Conservation (phyloP, 2,113 vertebrate genomes). For the Uropsilus gracilis region DNA sequence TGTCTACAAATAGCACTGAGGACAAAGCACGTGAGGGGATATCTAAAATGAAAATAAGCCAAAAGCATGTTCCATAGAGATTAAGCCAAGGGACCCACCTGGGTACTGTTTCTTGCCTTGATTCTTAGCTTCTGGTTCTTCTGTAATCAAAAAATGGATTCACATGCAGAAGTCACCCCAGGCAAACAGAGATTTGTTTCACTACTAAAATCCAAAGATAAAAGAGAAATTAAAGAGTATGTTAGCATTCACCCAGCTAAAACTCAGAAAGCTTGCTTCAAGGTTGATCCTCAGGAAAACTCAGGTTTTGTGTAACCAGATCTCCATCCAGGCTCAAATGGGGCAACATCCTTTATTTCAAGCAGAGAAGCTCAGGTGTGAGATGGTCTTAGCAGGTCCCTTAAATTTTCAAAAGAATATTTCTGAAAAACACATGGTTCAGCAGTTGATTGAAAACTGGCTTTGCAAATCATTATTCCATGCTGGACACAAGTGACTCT, state of each 20-base stretch:
- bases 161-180: not conserved
- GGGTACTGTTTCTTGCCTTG: not conserved
- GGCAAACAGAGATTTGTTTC: not conserved
- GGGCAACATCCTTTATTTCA: not conserved
- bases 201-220: not conserved
- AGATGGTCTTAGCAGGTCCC: not conserved
- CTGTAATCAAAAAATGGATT: not conserved
- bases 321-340: not conserved
- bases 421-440: not conserved
- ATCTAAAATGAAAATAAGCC: not conserved
- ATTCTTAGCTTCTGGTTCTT: not conserved
- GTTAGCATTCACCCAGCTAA: not conserved
- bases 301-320: not conserved
- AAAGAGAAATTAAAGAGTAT: not conserved
- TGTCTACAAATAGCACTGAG: not conserved
- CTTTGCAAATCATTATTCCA: not conserved
- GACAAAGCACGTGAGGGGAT: not conserved
- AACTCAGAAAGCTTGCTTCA: not conserved
- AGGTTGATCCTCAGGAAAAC: not conserved
- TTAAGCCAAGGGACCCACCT: not conserved
- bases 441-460: not conserved
- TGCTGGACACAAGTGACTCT: not conserved
- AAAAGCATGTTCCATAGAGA: not conserved
- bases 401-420: constrained; percentile 13
- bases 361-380: not conserved